Evolutionary conservation across 2,797 vertebrate species (phyloP), one percentile per base, ranked within the genome.

Genomic region (Microctenopoma stevenorrisi): DNA sequence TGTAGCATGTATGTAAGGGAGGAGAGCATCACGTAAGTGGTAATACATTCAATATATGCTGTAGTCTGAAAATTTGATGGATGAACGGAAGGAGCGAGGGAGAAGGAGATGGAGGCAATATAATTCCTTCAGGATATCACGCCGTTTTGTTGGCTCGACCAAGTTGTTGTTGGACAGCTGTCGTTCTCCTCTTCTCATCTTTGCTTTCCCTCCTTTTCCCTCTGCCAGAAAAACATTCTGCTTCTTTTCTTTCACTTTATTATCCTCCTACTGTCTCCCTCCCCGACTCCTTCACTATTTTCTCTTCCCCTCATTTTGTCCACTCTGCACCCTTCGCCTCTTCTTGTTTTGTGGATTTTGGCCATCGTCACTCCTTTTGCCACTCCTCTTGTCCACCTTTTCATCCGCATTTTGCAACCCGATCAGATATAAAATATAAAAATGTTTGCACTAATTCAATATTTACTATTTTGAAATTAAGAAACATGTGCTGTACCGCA

Each of bases 111-210:
- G 66, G 60, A 72, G 72, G 81, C 68, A 72, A 80, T 68, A 78
- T 80, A 15, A 76, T 82, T 80, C 83, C 30, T 79, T 63, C 11
- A 43, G 69, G 72, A 77, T 70, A 86, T 85, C 85, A 68, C 4
- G 35, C 79, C 68, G 62, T 65, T 85, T 72, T 33, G 64, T 76
- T 89, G 86, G 89, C 87, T 49, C 2, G 1, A 38, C 55, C 28
- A 5, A 80, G 86, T 86, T 91, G 78, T 86, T 80, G 79, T 86
- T 88, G 87, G 85, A 89, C 84, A 87, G 87, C 75, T 86, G 89
- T 88, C 84, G 84, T 86, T 90, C 81, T 84, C 68, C 58, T 74
- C 68, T 77, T 78, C 53, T 68, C 68, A 46, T 77, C 59, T 79
- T 68, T 62, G 59, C 84, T 57, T 76, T 78, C 62, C 50, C 67